Conservation (phyloP, 2,797 vertebrate genomes). For the Alcedo atthis region DNA sequence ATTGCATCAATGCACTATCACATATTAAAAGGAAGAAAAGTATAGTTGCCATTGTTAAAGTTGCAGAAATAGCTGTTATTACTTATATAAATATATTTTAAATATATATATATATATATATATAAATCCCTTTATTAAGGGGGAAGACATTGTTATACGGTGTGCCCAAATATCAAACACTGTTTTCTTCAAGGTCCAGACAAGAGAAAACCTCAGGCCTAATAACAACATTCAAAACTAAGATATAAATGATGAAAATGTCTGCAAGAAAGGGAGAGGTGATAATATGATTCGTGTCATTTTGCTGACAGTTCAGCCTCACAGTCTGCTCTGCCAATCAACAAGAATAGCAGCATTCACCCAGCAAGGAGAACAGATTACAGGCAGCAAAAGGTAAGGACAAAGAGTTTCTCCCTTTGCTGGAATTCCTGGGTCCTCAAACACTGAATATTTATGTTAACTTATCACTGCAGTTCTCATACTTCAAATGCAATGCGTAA, state of each 20-base stretch:
- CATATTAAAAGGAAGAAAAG: neutral
- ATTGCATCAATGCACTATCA: neutral
- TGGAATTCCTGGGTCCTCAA: neutral
- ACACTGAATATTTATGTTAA: slow-evolving; percentile 42
- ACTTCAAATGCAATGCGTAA: slow-evolving; percentile 11
- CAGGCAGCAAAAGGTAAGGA: slow-evolving; percentile 21
- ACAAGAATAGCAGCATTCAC: slow-evolving; percentile 38
- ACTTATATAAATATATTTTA: neutral
- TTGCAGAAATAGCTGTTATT: neutral
- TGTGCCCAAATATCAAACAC: neutral
- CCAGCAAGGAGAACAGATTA: slow-evolving; percentile 13
- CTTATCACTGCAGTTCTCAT: slow-evolving; percentile 8
- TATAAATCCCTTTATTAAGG: neutral
- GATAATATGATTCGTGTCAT: neutral
- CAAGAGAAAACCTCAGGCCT: neutral
- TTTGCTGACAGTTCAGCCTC: slow-evolving; percentile 40
- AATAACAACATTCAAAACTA: slow-evolving; percentile 7
- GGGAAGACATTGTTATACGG: neutral
- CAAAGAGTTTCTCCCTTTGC: slow-evolving; percentile 15
- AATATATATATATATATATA: neutral
- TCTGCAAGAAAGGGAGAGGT: neutral
- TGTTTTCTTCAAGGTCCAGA: neutral
- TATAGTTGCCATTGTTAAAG: neutral
- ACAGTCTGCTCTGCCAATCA: slow-evolving; percentile 43
- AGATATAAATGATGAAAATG: neutral